Percentiles rank a stretch among this genome's conserved stretches.
phyloP scores from a whole-genome alignment of 2,797 vertebrate genomes.

The Arctocebus calabarensis region DNA sequence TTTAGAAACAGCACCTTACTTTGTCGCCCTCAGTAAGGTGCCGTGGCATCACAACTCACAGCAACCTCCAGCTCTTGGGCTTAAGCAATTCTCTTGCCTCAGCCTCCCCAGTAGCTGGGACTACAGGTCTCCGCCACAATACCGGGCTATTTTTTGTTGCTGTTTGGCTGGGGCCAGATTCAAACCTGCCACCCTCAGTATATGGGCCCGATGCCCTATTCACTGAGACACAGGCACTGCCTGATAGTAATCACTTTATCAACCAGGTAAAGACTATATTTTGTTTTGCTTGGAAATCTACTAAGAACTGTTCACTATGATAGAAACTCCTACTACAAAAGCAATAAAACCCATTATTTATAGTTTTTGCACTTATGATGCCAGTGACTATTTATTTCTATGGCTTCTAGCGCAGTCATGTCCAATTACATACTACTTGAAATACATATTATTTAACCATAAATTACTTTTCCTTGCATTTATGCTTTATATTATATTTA shows the following conservation, averaged over 20 bases:
- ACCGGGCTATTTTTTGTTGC: too few species aligned
- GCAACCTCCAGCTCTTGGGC: too few species aligned
- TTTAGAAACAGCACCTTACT: too few species aligned
- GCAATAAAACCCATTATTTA: not conserved
- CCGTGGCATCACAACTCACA: too few species aligned
- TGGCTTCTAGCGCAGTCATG: not conserved
- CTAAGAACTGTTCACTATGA: not conserved
- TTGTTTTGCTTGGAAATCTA: conserved; percentile 33
- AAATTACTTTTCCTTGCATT: not conserved
- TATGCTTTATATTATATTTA: conserved; percentile 20
- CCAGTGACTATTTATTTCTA: not conserved
- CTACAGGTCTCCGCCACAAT: too few species aligned
- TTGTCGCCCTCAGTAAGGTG: too few species aligned
- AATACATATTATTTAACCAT: not conserved
- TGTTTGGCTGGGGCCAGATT: too few species aligned
- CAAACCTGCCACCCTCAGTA: too few species aligned
- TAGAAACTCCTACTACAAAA: not conserved
- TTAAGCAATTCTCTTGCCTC: too few species aligned
- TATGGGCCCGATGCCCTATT: too few species aligned
- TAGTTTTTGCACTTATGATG: not conserved
- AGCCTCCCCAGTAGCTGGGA: too few species aligned
- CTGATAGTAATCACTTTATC: not conserved
- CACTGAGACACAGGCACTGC: too few species aligned
- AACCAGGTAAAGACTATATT: not conserved
- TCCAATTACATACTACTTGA: not conserved